Conservation (phyloP, 1,140 invertebrate genomes). For the Zaprionus davidi region DNA sequence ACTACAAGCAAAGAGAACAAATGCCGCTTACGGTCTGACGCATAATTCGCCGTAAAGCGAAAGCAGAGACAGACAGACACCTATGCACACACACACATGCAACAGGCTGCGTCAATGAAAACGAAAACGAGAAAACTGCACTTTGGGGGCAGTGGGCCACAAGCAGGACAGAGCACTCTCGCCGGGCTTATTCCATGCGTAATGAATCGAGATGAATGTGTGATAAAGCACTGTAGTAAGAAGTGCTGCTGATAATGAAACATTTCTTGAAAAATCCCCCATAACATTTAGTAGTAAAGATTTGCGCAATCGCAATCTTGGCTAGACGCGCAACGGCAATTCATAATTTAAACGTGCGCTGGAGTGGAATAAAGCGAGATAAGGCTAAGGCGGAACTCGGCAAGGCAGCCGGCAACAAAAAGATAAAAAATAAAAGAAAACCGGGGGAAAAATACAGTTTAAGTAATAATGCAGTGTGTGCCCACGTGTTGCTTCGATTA, state of each 20-base stretch:
- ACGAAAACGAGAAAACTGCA: slow-evolving; percentile 31
- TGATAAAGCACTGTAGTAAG: background rate
- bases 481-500: slow-evolving; percentile 51
- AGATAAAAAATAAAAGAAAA: background rate
- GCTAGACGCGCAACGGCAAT: slow-evolving; percentile 29
- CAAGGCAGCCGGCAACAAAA: slow-evolving; percentile 20
- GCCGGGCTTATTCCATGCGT: background rate
- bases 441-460: background rate
- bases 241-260: background rate
- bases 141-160: slow-evolving; percentile 38
- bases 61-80: slow-evolving; percentile 20
- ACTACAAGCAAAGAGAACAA: background rate
- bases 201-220: background rate
- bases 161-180: background rate
- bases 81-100: background rate
- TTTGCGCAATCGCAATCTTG: slow-evolving; percentile 27
- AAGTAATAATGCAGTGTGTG: background rate
- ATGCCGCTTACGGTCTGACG: background rate
- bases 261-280: background rate
- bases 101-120: slow-evolving; percentile 36
- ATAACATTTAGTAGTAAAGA: background rate
- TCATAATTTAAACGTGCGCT: slow-evolving; percentile 19
- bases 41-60: slow-evolving; percentile 8
- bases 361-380: slow-evolving; percentile 13
- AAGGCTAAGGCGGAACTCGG: slow-evolving; percentile 18